Percentiles rank a stretch among this genome's conserved stretches.
These are phyloP conservation scores for Sylvilagus floridanus DNA, from an alignment of 2,797 vertebrate species.

Conservation along the genomic window DNA sequence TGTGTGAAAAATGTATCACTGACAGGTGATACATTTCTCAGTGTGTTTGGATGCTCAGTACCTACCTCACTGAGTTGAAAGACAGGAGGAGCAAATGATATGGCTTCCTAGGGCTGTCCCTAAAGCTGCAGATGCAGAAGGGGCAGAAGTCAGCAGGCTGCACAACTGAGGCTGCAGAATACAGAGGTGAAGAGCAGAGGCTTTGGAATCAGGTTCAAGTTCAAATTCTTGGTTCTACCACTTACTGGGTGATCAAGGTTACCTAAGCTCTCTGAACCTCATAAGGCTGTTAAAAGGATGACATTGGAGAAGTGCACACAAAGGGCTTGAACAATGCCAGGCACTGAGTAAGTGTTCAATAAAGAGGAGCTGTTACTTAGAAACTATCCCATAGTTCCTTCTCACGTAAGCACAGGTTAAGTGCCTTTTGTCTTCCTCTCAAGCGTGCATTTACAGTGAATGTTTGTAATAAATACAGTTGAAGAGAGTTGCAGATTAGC, in stretches of 20 bases:
- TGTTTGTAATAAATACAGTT: background rate
- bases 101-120: background rate
- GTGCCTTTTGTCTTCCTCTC: background rate
- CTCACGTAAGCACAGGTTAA: background rate
- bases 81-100: background rate
- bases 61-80: background rate
- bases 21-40: background rate
- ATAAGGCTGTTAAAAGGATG: conserved; percentile 57
- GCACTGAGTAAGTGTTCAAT: conserved; percentile 35
- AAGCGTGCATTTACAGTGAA: too few relatives aligned
- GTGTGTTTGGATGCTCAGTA: background rate
- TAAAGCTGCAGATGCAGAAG: background rate
- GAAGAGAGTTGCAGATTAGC: background rate
- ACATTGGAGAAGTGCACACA: conserved; percentile 3
- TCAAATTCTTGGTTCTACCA: conserved; percentile 27
- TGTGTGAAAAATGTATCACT: background rate
- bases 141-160: background rate
- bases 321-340: background rate
- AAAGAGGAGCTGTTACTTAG: background rate
- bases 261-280: conserved; percentile 54
- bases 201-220: background rate
- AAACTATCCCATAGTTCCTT: background rate
- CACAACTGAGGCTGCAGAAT: background rate
- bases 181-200: background rate
- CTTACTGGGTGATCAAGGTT: conserved; percentile 18